Base-by-base conservation (phyloP, 2,797 vertebrate species). In the Danio choprae region DNA sequence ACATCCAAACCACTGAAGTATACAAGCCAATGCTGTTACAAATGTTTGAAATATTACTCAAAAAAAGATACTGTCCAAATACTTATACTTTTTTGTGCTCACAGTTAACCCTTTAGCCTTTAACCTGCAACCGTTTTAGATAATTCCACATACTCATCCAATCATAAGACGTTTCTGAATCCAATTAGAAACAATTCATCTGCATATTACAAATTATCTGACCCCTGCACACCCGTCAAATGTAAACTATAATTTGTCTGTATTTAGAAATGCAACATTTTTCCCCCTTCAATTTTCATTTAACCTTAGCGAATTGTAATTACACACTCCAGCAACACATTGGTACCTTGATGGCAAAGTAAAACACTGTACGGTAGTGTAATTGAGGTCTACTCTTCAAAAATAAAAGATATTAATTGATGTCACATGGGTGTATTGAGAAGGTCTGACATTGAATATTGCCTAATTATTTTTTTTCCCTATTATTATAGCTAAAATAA, bases 181-280 rank as follows among this genome's bases (percentile, higher is more conserved):
- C 72, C 80, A 79, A 83, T 83, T 82, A 79, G 79, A 82, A 83
- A 74, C 77, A 84, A 69, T 77, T 83, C 65, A 80, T 81, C 67
- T 77, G 12, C 43, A 48, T 77, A 81, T 73, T 65, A 81, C 68
- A 77, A 58, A 81, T 78, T 64, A 83, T 81, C 80, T 83, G 68
- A 68, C 74, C 84, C 73, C 53, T 53, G 48, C 22, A 77, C 50
- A 76, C 71, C 58, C 50, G 53, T 69, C 53, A 68, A 58, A 62
- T 58, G 64, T 81, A 72, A 80, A 83, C 75, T 65, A 60, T 81
- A 62, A 80, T 80, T 82, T 68, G 64, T 55, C 48, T 44, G 70
- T 78, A 79, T 51, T 81, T 81, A 80, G 9, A 79, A 81, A 85
- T 83, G 62, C 75, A 78, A 74, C 29, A 80, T 81, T 29, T 60